These are phyloP conservation scores for Turnix velox DNA, from an alignment of 2,113 vertebrate species.

Conservation along the genomic window DNA sequence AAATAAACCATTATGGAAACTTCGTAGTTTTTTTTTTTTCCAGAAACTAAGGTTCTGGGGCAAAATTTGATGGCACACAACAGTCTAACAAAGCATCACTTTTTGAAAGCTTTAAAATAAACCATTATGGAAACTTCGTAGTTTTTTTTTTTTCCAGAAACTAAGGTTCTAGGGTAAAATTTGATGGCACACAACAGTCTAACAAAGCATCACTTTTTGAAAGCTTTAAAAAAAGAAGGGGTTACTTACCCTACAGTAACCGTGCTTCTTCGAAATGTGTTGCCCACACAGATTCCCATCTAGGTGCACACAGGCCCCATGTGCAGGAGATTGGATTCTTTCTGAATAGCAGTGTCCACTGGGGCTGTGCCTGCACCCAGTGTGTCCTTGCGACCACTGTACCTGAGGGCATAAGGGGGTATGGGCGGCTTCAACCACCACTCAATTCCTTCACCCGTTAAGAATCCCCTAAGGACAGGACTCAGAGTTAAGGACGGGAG, in stretches of 20 bases:
- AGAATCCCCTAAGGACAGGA: constrained; percentile 54
- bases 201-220: constrained; percentile 52
- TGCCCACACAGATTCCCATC: constrained; percentile 70
- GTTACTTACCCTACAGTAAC: constrained; percentile 71
- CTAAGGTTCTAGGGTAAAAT: background rate
- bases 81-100: constrained; percentile 46
- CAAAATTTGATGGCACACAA: constrained; percentile 28
- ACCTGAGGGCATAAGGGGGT: constrained; percentile 69
- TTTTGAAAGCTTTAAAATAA: constrained; percentile 63
- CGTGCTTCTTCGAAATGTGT: constrained; percentile 70
- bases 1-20: too few species aligned
- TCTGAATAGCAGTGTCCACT: constrained; percentile 70
- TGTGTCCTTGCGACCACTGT: constrained; percentile 71
- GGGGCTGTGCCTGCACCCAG: constrained; percentile 69
- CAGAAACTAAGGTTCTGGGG: background rate
- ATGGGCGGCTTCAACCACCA: constrained; percentile 70
- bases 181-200: constrained; percentile 26
- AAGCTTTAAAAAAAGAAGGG: constrained; percentile 68
- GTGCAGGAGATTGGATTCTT: constrained; percentile 69
- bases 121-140: too few species aligned
- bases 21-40: too few species aligned
- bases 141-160: too few species aligned
- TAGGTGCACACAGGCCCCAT: constrained; percentile 66
- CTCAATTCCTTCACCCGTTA: constrained; percentile 54
- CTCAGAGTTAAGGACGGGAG: constrained; percentile 44